Evolutionary conservation across 37 sponge, comb jelly and placozoan genomes (phyloP), one percentile per base, ranked within the genome.

Genomic region (Beroe forskalii): DNA sequence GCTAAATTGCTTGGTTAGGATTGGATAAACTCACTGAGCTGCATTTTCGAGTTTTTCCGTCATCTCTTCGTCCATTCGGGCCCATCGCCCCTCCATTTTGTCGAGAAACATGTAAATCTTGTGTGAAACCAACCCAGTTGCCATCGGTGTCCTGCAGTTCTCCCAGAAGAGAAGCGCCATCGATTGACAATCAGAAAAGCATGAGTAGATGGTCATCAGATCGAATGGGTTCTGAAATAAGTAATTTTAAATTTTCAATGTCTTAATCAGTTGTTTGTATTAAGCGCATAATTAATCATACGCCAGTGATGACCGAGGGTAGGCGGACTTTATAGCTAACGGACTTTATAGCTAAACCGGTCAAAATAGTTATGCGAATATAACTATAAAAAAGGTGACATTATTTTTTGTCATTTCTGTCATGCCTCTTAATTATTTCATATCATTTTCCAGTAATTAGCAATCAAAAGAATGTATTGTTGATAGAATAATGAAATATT

Each of bases 11-110:
- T n/a, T n/a, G n/a, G n/a, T n/a, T n/a, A n/a, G n/a, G n/a, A n/a
- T n/a, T n/a, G n/a, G n/a, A n/a, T n/a, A n/a, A n/a, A 80, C 86
- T 80, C 35, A 80, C 86, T 80, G 86, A 43, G 86, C 86, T 33
- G 86, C 86, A 44, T 80, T 80, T 43, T 80, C 86, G 27, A 80
- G 48, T 43, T 80, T 80, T 25, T 80, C 86, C 6, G 86, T 80
- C 86, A 80, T 80, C 28, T 80, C 86, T 30, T 80, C 86, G 55
- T 80, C 86, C 86, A 80, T 80, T 27, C 86, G 40, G 24, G 86
- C 86, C 86, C 86, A 80, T 37, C 35, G 40, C 9, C 86, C 40
- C 86, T 80, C 86, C 86, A 80, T 80, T 38, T 80, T 80, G 42
- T 80, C 86, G 14, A 80, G 86, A 25, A 80, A 80, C 86, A 80